Evolutionary conservation across 2,888 invertebrate species (phyloP).

Genomic region (Lordiphosa fenestrarum): DNA sequence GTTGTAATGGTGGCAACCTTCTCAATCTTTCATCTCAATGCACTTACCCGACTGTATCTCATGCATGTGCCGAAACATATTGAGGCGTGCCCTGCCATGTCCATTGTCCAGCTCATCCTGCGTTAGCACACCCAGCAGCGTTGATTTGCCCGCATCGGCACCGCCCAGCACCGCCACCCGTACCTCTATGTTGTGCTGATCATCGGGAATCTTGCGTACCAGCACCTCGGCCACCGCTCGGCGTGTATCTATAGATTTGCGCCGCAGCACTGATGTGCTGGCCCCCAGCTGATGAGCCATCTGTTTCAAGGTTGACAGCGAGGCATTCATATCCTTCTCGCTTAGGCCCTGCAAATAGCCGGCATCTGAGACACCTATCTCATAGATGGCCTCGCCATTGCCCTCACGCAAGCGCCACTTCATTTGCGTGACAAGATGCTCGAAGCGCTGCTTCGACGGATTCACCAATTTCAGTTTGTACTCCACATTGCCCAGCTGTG

Average conservation of each 20-base stretch:
- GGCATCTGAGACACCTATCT: slow-evolving; percentile 96
- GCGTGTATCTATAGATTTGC: slow-evolving; percentile 82
- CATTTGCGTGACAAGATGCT: slow-evolving; percentile 98
- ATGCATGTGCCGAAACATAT: slow-evolving; percentile 96
- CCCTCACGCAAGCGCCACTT: slow-evolving; percentile 99
- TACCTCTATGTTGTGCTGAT: slow-evolving; percentile 93
- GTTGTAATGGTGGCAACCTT: too few species aligned
- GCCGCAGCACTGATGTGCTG: slow-evolving; percentile 87
- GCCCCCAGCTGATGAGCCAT: slow-evolving; percentile 96
- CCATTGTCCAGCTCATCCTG: slow-evolving; percentile 98
- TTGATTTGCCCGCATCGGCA: slow-evolving; percentile 98
- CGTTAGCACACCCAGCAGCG: slow-evolving; percentile 95
- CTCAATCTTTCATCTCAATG: background rate
- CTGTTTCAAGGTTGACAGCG: slow-evolving; percentile 89
- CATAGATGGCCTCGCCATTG: slow-evolving; percentile 98
- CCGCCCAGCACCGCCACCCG: slow-evolving; percentile 96
- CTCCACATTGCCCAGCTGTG: slow-evolving; percentile 96
- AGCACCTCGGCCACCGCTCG: slow-evolving; percentile 92
- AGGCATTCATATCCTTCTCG: slow-evolving; percentile 91
- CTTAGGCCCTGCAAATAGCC: slow-evolving; percentile 93
- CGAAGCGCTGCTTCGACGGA: slow-evolving; percentile 93
- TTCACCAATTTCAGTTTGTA: slow-evolving; percentile 97
- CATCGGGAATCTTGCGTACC: slow-evolving; percentile 93
- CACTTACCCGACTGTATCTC: slow-evolving; percentile 88
- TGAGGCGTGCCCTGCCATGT: slow-evolving; percentile 94